These are phyloP conservation scores for Drosophila subpulchrella DNA, from an alignment of 1,140 invertebrate species.

Conservation along the genomic window DNA sequence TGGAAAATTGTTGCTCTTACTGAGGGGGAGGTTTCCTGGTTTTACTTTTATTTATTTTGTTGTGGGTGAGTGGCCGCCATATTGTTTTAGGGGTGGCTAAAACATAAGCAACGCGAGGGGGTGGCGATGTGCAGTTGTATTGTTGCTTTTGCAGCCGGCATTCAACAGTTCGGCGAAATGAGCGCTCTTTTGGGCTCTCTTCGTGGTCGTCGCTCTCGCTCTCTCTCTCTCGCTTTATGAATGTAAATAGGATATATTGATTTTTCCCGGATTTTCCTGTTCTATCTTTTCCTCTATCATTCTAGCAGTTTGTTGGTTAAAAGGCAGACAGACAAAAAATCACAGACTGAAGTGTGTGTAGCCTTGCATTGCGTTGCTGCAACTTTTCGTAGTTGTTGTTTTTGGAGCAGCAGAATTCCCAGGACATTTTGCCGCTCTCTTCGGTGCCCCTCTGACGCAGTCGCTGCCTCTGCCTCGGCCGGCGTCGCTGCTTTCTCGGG, in stretches of 20 bases:
- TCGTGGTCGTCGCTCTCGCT: not conserved
- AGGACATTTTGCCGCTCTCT: slow-evolving; percentile 27
- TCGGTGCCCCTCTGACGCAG: slow-evolving; percentile 12
- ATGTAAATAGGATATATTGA: slow-evolving; percentile 76
- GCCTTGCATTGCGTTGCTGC: slow-evolving; percentile 60
- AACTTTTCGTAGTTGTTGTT: slow-evolving; percentile 16
- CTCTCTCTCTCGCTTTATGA: slow-evolving; percentile 4
- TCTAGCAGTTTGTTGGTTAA: slow-evolving; percentile 19
- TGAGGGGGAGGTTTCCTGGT: slow-evolving; percentile 30
- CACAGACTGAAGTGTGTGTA: slow-evolving; percentile 9
- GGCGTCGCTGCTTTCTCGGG: slow-evolving; percentile 23
- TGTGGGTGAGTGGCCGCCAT: slow-evolving; percentile 61
- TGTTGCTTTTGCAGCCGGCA: slow-evolving; percentile 62
- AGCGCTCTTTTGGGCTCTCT: slow-evolving; percentile 19
- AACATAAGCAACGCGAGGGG: slow-evolving; percentile 8
- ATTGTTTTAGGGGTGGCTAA: slow-evolving; percentile 74
- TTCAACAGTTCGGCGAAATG: slow-evolving; percentile 79
- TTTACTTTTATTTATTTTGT: slow-evolving; percentile 24
- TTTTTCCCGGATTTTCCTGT: slow-evolving; percentile 59
- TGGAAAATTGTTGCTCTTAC: slow-evolving; percentile 64
- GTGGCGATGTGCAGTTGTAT: slow-evolving; percentile 21
- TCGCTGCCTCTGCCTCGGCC: slow-evolving; percentile 9
- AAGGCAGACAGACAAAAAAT: slow-evolving; percentile 17
- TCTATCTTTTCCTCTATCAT: slow-evolving; percentile 38
- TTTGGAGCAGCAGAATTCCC: slow-evolving; percentile 19